These are phyloP conservation scores for Euglossa dilemma DNA, from an alignment of 1,140 invertebrate genomes.

Conservation along the genomic window DNA sequence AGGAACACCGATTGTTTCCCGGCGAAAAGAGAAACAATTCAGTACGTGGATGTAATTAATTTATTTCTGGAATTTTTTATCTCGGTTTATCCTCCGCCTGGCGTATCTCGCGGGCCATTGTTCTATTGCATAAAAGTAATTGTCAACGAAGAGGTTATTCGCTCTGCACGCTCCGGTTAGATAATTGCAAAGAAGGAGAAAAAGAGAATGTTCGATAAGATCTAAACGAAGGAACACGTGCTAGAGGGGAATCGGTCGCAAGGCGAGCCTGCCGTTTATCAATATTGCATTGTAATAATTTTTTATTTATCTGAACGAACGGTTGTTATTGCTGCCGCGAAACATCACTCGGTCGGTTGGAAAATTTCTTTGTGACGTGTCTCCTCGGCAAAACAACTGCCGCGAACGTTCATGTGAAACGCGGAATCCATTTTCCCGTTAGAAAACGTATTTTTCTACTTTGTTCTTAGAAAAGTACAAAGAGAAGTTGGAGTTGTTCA, in stretches of 20 bases:
- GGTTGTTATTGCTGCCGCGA: not conserved
- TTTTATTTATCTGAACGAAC: constrained; percentile 1
- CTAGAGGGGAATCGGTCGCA: not conserved
- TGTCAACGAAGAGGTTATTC: constrained; percentile 18
- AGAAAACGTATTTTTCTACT: no score
- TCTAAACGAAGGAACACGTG: constrained; percentile 3
- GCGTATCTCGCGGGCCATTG: not conserved
- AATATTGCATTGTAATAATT: constrained; percentile 19
- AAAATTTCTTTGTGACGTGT: constrained; percentile 22
- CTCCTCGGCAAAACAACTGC: not conserved
- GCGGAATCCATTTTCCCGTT: no score
- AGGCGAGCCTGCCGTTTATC: constrained; percentile 24
- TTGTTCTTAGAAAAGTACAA: no score
- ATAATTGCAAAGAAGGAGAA: not conserved
- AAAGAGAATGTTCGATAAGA: not conserved
- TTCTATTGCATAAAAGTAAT: constrained; percentile 3
- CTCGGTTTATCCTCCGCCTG: no score
- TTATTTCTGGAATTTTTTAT: no score
- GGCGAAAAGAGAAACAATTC: no score
- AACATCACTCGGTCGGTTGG: not conserved
- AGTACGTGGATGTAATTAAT: no score
- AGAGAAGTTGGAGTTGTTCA: no score
- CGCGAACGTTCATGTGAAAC: no score
- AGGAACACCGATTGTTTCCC: no score
- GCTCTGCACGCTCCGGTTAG: not conserved